Base-by-base conservation (phyloP, 1,140 invertebrate genomes). In the Paramacrobiotus metropolitanus region DNA sequence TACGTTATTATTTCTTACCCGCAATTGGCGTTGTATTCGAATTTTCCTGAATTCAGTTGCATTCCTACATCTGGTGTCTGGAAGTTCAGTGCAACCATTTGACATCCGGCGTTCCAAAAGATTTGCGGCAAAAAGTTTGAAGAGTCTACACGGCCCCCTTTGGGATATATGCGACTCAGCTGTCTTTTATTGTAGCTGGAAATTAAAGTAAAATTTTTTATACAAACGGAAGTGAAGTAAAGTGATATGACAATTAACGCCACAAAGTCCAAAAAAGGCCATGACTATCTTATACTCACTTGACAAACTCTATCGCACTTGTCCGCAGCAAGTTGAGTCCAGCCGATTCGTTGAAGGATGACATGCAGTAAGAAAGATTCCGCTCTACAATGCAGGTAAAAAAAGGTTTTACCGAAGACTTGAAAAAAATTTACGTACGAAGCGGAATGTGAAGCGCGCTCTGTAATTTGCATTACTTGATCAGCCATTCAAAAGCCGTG, bases 1-100 rank as follows among this genome's bases (percentile, higher is more conserved):
- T n/a, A n/a, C n/a, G n/a, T n/a, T n/a, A n/a, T n/a, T n/a, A n/a
- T n/a, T 29, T 69, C 71, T 68, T 66, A 77, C 75, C 77, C 77
- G 69, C 90, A 92, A 71, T 95, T 95, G 71, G 95, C 94, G 67
- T 79, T 79, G 65, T 81, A 81, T 73, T 99, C 95, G 76, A 98
- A 99, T 79, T 98, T 99, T 64, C 95, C 95, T 77, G 97, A 93
- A 76, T 99, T 99, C 62, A 99, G 76, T 76, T 99, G 95, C 92
- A 99, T 97, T 18, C 92, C 92, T 64, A 99, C 77, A 78, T 99
- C 95, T 20, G 93, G 83, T 18, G 94, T 98, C 81, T 99, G 95
- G 76, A 98, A 99, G 77, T 99, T 99, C n/a, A 99, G 77, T 0
- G 95, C 93, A 18, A 98, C 94, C 94, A 99, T 97, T 69, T 85